Evolutionary conservation across 2,888 invertebrate genomes (phyloP).

Genomic region (Phanerotoma sp.): DNA sequence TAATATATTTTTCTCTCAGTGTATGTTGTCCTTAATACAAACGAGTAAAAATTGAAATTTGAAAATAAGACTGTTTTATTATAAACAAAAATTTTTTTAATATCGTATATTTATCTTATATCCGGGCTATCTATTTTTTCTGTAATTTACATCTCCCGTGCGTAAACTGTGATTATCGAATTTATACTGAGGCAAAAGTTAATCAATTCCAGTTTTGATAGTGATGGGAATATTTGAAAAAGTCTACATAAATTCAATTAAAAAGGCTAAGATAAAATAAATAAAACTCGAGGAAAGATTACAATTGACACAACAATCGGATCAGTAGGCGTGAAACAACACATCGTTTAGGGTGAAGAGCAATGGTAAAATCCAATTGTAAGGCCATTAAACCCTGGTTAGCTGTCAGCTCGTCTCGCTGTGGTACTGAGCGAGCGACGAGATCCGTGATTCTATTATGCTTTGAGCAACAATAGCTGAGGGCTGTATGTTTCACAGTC

Average conservation of each 20-base stretch:
- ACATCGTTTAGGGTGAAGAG: constrained; percentile 44
- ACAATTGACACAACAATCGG: constrained; percentile 26
- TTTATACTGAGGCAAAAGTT: no score
- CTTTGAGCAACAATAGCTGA: constrained; percentile 57
- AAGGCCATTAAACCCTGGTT: constrained; percentile 56
- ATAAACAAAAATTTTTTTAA: no score
- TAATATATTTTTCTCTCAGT: no score
- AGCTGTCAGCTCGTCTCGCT: constrained; percentile 41
- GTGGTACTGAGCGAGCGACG: constrained; percentile 30
- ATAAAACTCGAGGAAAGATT: background rate
- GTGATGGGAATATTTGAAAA: no score
- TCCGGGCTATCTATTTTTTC: no score
- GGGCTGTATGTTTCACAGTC: constrained; percentile 53
- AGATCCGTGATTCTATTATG: constrained; percentile 56
- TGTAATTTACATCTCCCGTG: no score
- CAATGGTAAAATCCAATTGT: constrained; percentile 58
- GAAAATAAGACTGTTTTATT: no score
- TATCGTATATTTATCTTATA: no score
- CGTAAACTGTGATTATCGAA: no score
- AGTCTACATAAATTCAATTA: background rate
- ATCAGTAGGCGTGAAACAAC: constrained; percentile 53
- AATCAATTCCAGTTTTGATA: no score
- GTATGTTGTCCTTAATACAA: no score
- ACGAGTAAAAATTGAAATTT: no score
- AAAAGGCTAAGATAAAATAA: background rate